Evolutionary conservation across 2,113 vertebrate species (phyloP), one percentile per base, ranked within the genome.

Genomic region (Rousettus leschenaultii): DNA sequence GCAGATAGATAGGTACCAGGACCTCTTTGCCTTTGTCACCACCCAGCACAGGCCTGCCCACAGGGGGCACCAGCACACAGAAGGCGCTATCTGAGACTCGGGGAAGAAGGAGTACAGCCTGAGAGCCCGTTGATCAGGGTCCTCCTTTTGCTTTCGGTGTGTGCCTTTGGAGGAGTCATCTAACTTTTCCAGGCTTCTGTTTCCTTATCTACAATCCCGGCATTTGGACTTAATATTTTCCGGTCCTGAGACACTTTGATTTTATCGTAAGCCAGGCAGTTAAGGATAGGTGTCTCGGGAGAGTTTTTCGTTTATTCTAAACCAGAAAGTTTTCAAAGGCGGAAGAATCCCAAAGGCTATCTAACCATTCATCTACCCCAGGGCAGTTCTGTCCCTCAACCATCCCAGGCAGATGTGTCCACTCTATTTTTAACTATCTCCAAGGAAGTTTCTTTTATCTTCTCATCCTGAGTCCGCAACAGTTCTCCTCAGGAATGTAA

Each of bases 401-500:
- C 38, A 18, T 92, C 66, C 59, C 61, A 28, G 45, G 70, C 79
- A 89, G 87, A 97, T 94, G 74, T 94, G 59, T 45, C 55, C 65
- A 3, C 84, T 94, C 79, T 88, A 96, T 96, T 95, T 97, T 94
- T 97, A 98, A 96, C 35, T 79, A 65, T 68, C 84, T 95, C 94
- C 57, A 89, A 71, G 65, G 85, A 97, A 94, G 61, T 84, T 45
- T 59, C 88, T 94, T 95, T 61, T 92, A 90, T 86, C 45, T 92
- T 77, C 79, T 92, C 82, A 80, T 90, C 77, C 66, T 57, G 45
- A 94, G 22, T 63, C 74, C 3, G 0, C 63, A 86, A 70, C 48
- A 85, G 89, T 78, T 85, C 71, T 85, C 85, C 86, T 78, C 75
- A 88, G 95, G 95, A 97, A 95, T 94, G 30, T 92, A 84, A 77